These are phyloP conservation scores for Tetramorium bicarinatum DNA, from an alignment of 2,888 invertebrate genomes.

Conservation along the genomic window DNA sequence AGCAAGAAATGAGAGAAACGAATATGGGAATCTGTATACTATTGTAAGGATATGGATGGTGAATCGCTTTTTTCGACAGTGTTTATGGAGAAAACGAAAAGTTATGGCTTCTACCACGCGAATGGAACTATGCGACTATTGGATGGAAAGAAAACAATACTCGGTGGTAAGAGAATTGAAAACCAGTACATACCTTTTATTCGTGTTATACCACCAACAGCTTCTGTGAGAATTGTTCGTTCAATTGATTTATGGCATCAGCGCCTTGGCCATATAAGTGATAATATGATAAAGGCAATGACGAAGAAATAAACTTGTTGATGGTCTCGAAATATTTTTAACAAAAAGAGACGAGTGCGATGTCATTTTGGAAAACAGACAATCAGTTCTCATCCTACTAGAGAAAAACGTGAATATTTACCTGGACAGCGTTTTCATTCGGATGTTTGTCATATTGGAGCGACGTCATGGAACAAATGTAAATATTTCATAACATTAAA, in stretches of 20 bases:
- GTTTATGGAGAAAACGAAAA: slow-evolving; percentile 53
- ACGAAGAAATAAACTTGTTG: slow-evolving; percentile 33
- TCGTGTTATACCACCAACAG: slow-evolving; percentile 23
- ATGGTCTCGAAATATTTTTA: slow-evolving; percentile 46
- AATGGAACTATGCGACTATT: slow-evolving; percentile 46
- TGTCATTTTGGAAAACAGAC: slow-evolving; percentile 58
- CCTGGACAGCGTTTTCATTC: slow-evolving; percentile 59
- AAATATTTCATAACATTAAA: slow-evolving; percentile 55
- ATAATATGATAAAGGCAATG: slow-evolving; percentile 51
- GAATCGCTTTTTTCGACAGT: slow-evolving; percentile 53
- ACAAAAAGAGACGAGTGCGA: slow-evolving; percentile 45
- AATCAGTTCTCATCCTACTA: slow-evolving; percentile 28
- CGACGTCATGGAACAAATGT: slow-evolving; percentile 41
- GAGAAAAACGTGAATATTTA: slow-evolving; percentile 43
- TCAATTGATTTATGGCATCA: slow-evolving; percentile 57
- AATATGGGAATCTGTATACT: slow-evolving; percentile 48
- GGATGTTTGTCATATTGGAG: slow-evolving; percentile 51
- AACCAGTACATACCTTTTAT: slow-evolving; percentile 55
- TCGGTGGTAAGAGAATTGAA: slow-evolving; percentile 34
- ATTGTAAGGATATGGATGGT: slow-evolving; percentile 38
- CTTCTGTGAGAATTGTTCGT: slow-evolving; percentile 39
- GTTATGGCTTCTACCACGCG: slow-evolving; percentile 54
- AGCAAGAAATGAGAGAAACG: slow-evolving; percentile 36
- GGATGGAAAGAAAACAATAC: slow-evolving; percentile 28
- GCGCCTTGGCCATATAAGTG: slow-evolving; percentile 45